These are phyloP conservation scores for Ctenopoma kingsleyae DNA, from an alignment of 2,797 vertebrate genomes.

Conservation along the genomic window DNA sequence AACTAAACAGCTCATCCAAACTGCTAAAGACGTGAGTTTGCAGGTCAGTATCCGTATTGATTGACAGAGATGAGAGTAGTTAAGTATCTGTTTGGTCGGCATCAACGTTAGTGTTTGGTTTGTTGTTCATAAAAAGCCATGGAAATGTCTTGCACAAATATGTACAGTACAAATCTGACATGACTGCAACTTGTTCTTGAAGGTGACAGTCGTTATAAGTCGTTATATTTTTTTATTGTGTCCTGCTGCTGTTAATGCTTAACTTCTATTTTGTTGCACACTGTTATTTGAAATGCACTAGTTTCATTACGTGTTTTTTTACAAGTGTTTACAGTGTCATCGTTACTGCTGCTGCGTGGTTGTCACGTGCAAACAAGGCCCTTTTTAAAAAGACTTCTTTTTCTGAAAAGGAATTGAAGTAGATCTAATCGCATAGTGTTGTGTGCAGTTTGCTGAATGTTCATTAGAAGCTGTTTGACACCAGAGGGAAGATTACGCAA, in stretches of 20 bases:
- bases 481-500: neutral
- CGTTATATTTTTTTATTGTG: too few relatives aligned
- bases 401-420: too few relatives aligned
- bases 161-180: neutral
- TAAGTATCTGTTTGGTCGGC: conserved; percentile 3
- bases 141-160: neutral
- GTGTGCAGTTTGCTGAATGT: neutral
- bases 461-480: neutral
- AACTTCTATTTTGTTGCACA: neutral
- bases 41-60: conserved; percentile 5
- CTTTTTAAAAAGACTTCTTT: too few relatives aligned
- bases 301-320: too few relatives aligned
- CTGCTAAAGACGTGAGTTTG: neutral
- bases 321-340: too few relatives aligned
- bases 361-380: too few relatives aligned
- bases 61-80: neutral
- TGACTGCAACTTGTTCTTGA: neutral
- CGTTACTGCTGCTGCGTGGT: too few relatives aligned
- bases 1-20: too few relatives aligned
- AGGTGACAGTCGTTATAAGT: neutral
- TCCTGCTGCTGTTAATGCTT: neutral
- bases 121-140: neutral
- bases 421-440: neutral
- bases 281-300: too few relatives aligned
- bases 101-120: conserved; percentile 5